Evolutionary conservation across 2,888 invertebrate genomes (phyloP), one percentile per base, ranked within the genome.

Genomic region (Rhagonycha fulva): DNA sequence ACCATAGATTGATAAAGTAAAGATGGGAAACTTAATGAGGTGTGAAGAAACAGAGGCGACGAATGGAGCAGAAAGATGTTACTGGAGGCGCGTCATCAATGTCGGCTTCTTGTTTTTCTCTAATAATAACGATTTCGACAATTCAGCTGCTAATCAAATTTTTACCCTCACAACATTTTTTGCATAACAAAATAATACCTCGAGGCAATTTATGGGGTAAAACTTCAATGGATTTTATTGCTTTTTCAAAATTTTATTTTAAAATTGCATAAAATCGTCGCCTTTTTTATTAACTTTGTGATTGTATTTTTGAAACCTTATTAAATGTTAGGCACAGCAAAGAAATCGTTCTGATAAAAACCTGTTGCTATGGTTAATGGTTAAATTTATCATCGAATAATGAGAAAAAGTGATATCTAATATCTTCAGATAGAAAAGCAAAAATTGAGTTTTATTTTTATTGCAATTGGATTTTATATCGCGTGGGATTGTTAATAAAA

Each of bases 1-100:
- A 83, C 83, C 84, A 84, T 84, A 84, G 84, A 85, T 86, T 86
- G 86, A 86, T 87, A 86, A 87, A 86, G 84, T 82, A 84, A 82
- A 86, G 84, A 86, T 85, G 85, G 81, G 84, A 85, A 86, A 86
- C 81, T 84, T 86, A 87, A 86, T 87, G 87, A 86, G 83, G 84
- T 86, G 85, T 86, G 85, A 86, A 86, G 83, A 84, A 86, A 85
- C 85, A 85, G 85, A 85, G 84, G 84, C 83, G 85, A 82, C 83
- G 85, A 85, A 86, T 85, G 85, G 82, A 80, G 83, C 82, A 85
- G 85, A 86, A 86, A 83, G 83, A 84, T 83, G 76, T 74, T 76
- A 66, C 76, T 66, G 67, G 70, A 76, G 76, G 76, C 76, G 70
- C 73, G 63, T 66, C 67, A 73, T 73, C 76, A 74, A 70, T 73